Percentiles rank a stretch among this genome's conserved stretches.
Conservation (phyloP, 2,888 invertebrate genomes). For the Macrophya annulata region DNA sequence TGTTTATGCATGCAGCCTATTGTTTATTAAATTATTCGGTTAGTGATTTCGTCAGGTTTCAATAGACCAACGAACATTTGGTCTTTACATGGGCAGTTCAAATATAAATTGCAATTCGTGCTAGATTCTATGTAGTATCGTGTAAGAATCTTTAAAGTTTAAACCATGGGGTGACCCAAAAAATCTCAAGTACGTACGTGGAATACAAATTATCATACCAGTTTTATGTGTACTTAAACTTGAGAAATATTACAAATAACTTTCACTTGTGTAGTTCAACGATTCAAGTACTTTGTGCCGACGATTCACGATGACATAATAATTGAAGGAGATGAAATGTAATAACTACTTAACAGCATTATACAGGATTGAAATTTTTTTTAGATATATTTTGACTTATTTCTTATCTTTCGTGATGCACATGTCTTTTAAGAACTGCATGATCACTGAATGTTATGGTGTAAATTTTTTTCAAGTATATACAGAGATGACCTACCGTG, state of each 20-base stretch:
- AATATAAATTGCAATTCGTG: neutral
- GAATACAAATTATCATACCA: neutral
- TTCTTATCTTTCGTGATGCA: neutral
- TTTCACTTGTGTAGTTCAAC: neutral
- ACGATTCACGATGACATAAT: neutral
- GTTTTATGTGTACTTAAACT: neutral
- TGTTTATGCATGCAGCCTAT: slow-evolving; percentile 31
- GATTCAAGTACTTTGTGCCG: neutral
- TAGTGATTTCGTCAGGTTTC: slow-evolving; percentile 22
- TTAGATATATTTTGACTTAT: neutral
- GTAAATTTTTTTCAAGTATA: neutral
- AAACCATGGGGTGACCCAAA: neutral
- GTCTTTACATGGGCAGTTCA: slow-evolving; percentile 2
- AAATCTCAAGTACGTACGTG: neutral
- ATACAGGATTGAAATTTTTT: neutral
- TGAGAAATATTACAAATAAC: neutral
- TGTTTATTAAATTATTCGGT: slow-evolving; percentile 31
- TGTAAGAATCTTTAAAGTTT: neutral
- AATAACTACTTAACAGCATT: neutral
- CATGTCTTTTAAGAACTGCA: neutral
- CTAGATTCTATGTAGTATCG: neutral
- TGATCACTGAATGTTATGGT: neutral
- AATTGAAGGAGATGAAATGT: neutral
- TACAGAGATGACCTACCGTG: neutral
- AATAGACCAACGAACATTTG: neutral